These are phyloP conservation scores for Thyatira batis DNA, from an alignment of 2,888 invertebrate species.

Conservation along the genomic window DNA sequence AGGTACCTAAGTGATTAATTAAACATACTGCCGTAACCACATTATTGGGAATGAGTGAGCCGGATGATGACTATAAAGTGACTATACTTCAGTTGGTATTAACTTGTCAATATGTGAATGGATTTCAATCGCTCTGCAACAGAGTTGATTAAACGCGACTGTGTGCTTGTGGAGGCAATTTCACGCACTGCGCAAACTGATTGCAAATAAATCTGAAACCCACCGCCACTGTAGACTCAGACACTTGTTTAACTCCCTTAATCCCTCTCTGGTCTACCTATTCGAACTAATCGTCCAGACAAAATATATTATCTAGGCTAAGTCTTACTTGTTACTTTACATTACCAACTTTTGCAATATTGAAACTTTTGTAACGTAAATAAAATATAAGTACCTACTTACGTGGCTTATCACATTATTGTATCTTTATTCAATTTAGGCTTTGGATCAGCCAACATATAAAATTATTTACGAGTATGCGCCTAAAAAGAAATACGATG, in stretches of 20 bases:
- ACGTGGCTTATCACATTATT: too few relatives aligned
- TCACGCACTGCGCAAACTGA: constrained; percentile 41
- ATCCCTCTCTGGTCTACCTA: not conserved
- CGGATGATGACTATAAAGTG: not conserved
- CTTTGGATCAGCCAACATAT: not conserved
- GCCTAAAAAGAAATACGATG: too few relatives aligned
- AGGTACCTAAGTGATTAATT: too few relatives aligned
- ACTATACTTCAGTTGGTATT: not conserved
- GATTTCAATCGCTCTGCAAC: constrained; percentile 34
- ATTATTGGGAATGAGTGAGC: too few relatives aligned
- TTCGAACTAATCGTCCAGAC: not conserved
- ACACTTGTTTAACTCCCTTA: constrained; percentile 17
- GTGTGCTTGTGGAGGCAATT: constrained; percentile 42
- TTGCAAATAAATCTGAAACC: constrained; percentile 42
- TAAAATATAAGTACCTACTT: too few relatives aligned
- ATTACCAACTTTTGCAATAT: too few relatives aligned
- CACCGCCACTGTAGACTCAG: not conserved
- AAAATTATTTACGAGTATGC: not conserved
- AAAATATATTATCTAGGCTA: too few relatives aligned
- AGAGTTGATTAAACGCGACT: constrained; percentile 45
- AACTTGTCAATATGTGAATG: constrained; percentile 15
- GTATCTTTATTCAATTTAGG: too few relatives aligned
- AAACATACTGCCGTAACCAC: too few relatives aligned
- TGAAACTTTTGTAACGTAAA: too few relatives aligned
- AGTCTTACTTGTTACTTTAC: too few relatives aligned